Percentiles rank a stretch among this genome's conserved stretches.
phyloP scores from a whole-genome alignment of 2,797 vertebrate species.

The Anolis apletophallus region DNA sequence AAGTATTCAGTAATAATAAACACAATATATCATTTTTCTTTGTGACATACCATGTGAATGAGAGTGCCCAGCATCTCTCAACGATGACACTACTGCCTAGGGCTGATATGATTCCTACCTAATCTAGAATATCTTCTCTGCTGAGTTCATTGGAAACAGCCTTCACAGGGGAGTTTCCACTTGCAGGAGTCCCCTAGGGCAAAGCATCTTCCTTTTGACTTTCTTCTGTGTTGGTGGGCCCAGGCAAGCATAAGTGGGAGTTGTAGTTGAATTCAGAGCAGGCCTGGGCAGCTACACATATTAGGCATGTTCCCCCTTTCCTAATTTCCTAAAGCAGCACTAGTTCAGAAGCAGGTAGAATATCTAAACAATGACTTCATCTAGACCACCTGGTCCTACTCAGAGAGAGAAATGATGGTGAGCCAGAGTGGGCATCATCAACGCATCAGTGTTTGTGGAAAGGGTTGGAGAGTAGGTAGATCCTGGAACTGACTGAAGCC shows the following conservation, averaged over 20 bases:
- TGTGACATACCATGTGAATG: neutral
- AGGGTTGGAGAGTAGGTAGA: too few species aligned
- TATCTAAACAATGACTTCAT: neutral
- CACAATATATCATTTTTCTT: neutral
- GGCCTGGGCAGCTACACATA: neutral
- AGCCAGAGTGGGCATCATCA: neutral
- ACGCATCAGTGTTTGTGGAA: neutral
- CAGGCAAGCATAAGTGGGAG: too few species aligned
- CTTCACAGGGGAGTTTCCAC: neutral
- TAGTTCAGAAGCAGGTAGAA: neutral
- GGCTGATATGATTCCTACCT: too few species aligned
- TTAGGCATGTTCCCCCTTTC: neutral
- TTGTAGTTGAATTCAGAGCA: neutral
- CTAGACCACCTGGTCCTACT: neutral
- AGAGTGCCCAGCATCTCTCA: too few species aligned
- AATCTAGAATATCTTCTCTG: neutral
- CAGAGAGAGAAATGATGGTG: neutral
- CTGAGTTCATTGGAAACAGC: neutral
- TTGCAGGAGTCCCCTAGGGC: neutral
- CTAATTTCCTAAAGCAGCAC: neutral
- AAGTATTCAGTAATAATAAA: neutral
- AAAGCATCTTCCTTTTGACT: neutral
- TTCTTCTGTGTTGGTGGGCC: neutral
- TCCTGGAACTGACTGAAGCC: too few species aligned
- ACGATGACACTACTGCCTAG: too few species aligned